Evolutionary conservation across 2,113 vertebrate genomes (phyloP), one percentile per base, ranked within the genome.

Genomic region (Callopanchax toddi): DNA sequence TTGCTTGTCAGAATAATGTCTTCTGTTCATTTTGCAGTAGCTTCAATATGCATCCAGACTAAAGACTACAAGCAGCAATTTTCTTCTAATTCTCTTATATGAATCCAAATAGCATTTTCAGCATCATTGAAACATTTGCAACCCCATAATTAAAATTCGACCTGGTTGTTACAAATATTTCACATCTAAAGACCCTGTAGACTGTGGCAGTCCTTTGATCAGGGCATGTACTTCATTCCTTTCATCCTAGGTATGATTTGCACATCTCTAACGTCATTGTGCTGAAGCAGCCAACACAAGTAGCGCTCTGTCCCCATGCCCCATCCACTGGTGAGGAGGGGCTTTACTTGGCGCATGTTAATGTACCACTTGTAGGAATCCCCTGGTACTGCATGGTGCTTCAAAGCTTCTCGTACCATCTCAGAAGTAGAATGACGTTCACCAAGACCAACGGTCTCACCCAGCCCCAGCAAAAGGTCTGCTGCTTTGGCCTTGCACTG

Each of bases 241-340:
- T 93, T 93, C 86, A 93, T 79, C 54, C 92, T 82, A 1, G 92
- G 92, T 62, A 93, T 93, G 67, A 93, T 93, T 20, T 92, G 89
- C 50, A 92, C 75, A 60, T 93, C 92, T 83, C 92, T 87, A 61
- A 93, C 54, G 42, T 93, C 92, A 48, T 89, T 43, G 7, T 93
- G 92, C 60, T 91, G 85, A 25, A 93, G 92, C 39, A 93, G 82
- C 92, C 92, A 93, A 60, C 92, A 93, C 66, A 93, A 32, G 50
- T 91, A 93, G 49, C 92, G 89, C 68, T 93, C 92, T 0, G 91
- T 91, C 7, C 92, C 92, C 91, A 93, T 93, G 7, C 92, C 92
- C 92, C 92, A 93, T n/a, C 92, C 92, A 54, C 92, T 93, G 34
- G 91, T 92, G 32, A 73, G 78, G 6, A 93, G 88, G 11, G 91